phyloP scores from a whole-genome alignment of 2,888 invertebrate species.

The Hyposoter dolosus region DNA sequence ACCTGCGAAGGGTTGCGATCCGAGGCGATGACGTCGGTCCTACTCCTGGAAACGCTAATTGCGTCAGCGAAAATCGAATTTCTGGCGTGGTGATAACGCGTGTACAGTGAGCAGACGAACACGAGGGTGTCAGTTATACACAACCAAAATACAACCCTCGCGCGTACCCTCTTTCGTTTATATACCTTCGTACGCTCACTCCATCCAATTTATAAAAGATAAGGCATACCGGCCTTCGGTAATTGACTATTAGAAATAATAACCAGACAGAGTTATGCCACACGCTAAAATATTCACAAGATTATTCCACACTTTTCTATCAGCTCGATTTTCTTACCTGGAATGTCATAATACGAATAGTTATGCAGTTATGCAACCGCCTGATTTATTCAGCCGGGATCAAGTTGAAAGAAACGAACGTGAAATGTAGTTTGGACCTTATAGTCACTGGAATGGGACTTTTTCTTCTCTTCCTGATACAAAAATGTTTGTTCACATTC shows the following conservation, averaged over 20 bases:
- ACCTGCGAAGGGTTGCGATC: conserved; percentile 21
- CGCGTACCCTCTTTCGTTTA: conserved; percentile 10
- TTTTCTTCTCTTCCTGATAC: not conserved
- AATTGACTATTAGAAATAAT: not conserved
- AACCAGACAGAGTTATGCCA: not conserved
- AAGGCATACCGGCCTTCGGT: not conserved
- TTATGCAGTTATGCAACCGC: not conserved
- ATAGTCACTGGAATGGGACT: not conserved
- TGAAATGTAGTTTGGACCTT: not conserved
- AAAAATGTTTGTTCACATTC: not conserved
- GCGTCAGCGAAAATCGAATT: conserved; percentile 68
- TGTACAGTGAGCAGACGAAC: conserved; percentile 21
- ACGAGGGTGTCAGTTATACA: not conserved
- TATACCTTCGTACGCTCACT: conserved; percentile 5
- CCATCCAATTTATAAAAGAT: conserved; percentile 41
- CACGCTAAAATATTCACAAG: not conserved
- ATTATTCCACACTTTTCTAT: not conserved
- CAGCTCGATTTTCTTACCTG: not conserved
- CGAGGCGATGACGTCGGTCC: conserved; percentile 43
- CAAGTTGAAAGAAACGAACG: not conserved
- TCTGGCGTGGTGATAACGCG: conserved; percentile 64
- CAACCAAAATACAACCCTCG: conserved; percentile 26
- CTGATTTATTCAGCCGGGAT: not conserved
- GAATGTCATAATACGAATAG: not conserved
- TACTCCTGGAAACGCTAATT: conserved; percentile 65